A percentile compares a stretch with the other conserved stretches of the same genome.
Conservation (phyloP, 2,113 vertebrate species). For the pig (Sus scrofa) region DNA sequence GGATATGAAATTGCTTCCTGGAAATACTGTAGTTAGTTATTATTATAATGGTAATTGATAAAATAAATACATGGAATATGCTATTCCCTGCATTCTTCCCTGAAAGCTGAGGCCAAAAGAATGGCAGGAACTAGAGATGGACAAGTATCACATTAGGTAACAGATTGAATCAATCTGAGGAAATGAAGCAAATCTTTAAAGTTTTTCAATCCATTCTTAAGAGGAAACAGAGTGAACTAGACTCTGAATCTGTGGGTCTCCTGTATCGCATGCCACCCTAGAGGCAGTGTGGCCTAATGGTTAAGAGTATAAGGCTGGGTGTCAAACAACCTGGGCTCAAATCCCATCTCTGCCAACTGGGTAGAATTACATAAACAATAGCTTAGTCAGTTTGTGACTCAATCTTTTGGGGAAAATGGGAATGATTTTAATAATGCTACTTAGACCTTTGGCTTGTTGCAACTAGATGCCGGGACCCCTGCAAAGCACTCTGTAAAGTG, state of each 20-base stretch:
- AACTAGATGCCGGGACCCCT: fast-evolving
- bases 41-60: neutral
- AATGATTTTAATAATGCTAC: neutral
- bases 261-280: no score
- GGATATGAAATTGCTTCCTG: neutral
- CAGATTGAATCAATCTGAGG: neutral
- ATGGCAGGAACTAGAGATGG: neutral
- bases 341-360: neutral
- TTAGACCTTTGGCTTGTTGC: neutral
- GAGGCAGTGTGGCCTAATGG: neutral
- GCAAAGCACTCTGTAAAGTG: neutral
- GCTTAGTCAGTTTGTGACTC: neutral
- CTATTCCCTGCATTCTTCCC: neutral
- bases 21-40: neutral
- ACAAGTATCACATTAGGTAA: neutral
- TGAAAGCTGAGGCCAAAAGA: neutral
- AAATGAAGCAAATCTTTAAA: neutral
- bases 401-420: neutral
- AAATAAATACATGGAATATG: neutral
- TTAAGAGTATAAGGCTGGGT: neutral
- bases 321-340: neutral
- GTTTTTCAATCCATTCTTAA: neutral
- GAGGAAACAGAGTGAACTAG: neutral
- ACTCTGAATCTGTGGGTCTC: neutral
- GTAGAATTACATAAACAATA: neutral